Percentiles rank a stretch among this genome's conserved stretches.
These are phyloP conservation scores for Coleophora deauratella DNA, from an alignment of 2,888 invertebrate species.

Conservation along the genomic window DNA sequence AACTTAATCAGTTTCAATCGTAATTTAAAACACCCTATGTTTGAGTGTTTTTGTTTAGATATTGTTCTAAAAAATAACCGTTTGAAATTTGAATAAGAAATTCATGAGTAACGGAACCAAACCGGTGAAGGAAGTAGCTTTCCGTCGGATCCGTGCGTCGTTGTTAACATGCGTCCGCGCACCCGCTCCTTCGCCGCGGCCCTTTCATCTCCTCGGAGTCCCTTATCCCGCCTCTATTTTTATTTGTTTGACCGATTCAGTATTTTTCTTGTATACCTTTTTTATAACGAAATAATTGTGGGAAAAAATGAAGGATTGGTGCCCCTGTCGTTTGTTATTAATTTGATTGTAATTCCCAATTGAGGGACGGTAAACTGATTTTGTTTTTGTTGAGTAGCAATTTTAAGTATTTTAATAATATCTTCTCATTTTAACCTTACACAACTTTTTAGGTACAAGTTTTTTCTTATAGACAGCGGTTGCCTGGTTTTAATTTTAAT, in stretches of 20 bases:
- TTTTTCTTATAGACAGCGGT: no score
- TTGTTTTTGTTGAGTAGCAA: neutral
- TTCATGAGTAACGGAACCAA: constrained; percentile 17
- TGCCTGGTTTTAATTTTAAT: no score
- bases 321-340: constrained; percentile 44
- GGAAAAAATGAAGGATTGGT: constrained; percentile 48
- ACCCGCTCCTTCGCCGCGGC: constrained; percentile 33
- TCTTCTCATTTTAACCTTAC: no score
- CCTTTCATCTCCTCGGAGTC: constrained; percentile 66
- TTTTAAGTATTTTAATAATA: no score
- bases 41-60: no score
- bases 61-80: no score
- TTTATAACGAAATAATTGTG: constrained; percentile 56
- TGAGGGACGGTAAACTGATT: constrained; percentile 22
- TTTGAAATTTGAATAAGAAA: constrained; percentile 2
- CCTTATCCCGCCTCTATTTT: constrained; percentile 39
- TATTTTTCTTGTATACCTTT: no score
- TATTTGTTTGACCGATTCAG: constrained; percentile 53
- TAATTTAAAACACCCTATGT: no score
- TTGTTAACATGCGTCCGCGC: constrained; percentile 49
- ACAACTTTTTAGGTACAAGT: no score
- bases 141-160: constrained; percentile 28
- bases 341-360: constrained; percentile 44
- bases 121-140: constrained; percentile 47
- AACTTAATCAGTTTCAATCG: no score